A percentile compares a stretch with the other conserved stretches of the same genome.
Conservation (phyloP, 2,797 vertebrate genomes). For the Microchirus variegatus region DNA sequence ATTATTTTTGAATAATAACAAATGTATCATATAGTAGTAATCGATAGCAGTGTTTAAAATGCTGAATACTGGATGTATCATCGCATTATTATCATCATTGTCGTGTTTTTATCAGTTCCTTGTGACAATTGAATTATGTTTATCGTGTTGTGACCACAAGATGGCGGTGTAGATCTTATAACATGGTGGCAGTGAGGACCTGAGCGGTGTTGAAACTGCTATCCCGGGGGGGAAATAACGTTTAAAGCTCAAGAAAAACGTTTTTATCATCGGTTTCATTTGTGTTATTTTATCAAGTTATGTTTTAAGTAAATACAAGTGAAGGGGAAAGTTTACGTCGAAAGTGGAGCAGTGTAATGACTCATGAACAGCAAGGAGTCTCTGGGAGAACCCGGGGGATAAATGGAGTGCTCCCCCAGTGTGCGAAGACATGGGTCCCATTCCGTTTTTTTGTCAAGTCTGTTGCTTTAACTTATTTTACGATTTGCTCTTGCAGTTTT, state of each 20-base stretch:
- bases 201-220: background rate
- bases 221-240: background rate
- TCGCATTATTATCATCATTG: too few species aligned
- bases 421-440: conserved; percentile 6
- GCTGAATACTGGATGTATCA: too few species aligned
- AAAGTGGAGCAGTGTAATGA: background rate
- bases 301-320: background rate
- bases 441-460: conserved; percentile 20
- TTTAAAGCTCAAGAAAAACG: background rate
- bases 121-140: background rate
- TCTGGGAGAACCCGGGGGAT: conserved; percentile 22
- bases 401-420: conserved; percentile 44
- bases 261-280: too few species aligned
- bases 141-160: conserved; percentile 35
- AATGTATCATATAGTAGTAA: too few species aligned
- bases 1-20: too few species aligned
- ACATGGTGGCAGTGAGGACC: background rate
- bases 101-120: too few species aligned
- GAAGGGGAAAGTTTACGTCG: background rate
- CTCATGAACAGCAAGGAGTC: background rate
- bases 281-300: rapidly evolving
- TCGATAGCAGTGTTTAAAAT: too few species aligned
- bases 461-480: rapidly evolving
- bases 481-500: rapidly evolving
- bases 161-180: conserved; percentile 44